These are phyloP conservation scores for Pandion haliaetus DNA, from an alignment of 2,113 vertebrate species.

Conservation along the genomic window DNA sequence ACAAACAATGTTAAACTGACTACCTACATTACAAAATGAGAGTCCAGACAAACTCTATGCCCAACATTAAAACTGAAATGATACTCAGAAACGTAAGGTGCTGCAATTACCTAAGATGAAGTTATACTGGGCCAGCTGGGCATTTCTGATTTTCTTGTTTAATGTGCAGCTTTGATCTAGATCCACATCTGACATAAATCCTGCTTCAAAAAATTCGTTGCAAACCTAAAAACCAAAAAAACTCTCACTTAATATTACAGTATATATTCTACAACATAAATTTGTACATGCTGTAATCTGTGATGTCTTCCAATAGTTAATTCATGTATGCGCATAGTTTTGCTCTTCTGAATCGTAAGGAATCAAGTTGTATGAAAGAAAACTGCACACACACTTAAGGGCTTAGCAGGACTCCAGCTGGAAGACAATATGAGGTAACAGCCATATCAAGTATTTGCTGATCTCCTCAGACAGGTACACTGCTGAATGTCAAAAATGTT, in stretches of 20 bases:
- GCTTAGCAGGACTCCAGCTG: not conserved
- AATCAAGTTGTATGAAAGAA: not conserved
- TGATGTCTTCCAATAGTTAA: not conserved
- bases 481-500: not conserved
- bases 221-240: constrained; percentile 77
- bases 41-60: not conserved
- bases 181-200: constrained; percentile 91
- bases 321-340: not conserved
- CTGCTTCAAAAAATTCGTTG: constrained; percentile 83
- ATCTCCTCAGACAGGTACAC: not conserved
- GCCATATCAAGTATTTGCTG: not conserved
- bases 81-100: not conserved
- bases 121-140: constrained; percentile 93
- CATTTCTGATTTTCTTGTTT: constrained; percentile 94
- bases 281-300: not conserved
- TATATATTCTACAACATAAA: not conserved
- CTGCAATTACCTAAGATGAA: constrained; percentile 89
- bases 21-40: not conserved
- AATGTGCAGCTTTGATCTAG: constrained; percentile 88
- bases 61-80: not conserved
- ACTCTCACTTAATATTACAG: not conserved
- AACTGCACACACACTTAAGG: not conserved
- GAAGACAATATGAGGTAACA: not conserved
- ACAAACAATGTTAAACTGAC: not conserved
- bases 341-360: not conserved